Base-by-base conservation (phyloP, 2,888 invertebrate species). In the Lissonota sp. region DNA sequence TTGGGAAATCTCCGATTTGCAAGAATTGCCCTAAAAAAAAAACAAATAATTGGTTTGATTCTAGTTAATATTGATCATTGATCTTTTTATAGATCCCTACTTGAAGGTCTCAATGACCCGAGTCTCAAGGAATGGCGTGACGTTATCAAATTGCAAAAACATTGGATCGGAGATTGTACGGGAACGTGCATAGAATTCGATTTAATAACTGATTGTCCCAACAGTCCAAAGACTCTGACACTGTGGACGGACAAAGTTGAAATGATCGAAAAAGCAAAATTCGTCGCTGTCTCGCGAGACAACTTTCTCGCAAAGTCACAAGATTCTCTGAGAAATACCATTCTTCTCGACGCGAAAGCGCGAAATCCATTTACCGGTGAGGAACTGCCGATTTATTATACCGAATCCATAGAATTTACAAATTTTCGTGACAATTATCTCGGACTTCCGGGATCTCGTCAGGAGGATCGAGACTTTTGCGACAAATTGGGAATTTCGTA, bases 111-210 rank as follows among this genome's bases (percentile, higher is more conserved):
- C 16, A 93, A 95, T 70, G 95, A 95, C 93, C 94, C 95, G 8
- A 91, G 91, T 14, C 93, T 97, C 79, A 94, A 95, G 87, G 96
- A 97, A 89, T 98, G 98, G 98, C 94, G 94, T 83, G 98, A 98
- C 91, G 95, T 98, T 55, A 96, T 95, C 64, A 96, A 96, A 89
- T 92, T 98, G 79, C 98, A 98, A 92, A 94, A 95, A 85, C 96
- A 98, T 91, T 98, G 98, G 98, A 97, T 98, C 87, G 98, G 98
- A 0, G 95, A 97, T 83, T 97, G 97, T 89, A 93, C 96, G 91
- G 98, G 98, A 6, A 94, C 95, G 83, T 94, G 94, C 58, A 95
- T 97, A 79, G 95, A 95, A 83, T 95, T 97, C 90, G 90, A 94
- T 67, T 85, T 96, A 7, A 88, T 93, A 12, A 88, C 91, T 4